These are phyloP conservation scores for Gortyna flavago DNA, from an alignment of 2,888 invertebrate species.

Conservation along the genomic window DNA sequence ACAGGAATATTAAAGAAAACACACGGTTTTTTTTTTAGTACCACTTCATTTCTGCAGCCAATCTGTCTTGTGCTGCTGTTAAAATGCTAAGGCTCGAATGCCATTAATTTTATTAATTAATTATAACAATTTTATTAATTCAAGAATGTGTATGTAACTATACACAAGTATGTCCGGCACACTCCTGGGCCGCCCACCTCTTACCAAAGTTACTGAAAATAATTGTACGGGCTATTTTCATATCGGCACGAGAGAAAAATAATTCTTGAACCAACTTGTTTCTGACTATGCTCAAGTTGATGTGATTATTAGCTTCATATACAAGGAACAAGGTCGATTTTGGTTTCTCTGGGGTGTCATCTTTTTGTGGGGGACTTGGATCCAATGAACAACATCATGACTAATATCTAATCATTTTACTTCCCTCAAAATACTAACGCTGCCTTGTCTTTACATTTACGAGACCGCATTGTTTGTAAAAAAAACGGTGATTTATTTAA, in stretches of 20 bases:
- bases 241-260: neutral
- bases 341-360: no score
- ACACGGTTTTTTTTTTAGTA: constrained; percentile 2
- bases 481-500: no score
- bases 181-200: neutral
- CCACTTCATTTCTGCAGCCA: neutral
- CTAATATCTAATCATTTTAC: no score
- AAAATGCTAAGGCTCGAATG: neutral
- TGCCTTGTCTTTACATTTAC: no score
- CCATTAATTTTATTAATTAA: no score
- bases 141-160: neutral
- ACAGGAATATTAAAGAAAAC: constrained; percentile 19
- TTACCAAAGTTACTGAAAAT: neutral
- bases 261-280: neutral
- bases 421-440: no score
- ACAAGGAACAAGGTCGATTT: no score
- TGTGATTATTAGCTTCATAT: no score
- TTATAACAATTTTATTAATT: neutral
- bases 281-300: neutral
- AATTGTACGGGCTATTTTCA: no score
- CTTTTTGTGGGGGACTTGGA: no score
- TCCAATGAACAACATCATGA: no score
- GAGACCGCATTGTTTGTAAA: no score
- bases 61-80: constrained; percentile 5
- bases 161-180: neutral